Evolutionary conservation across 2,113 vertebrate genomes (phyloP).

Genomic region (Orthonyx spaldingii): DNA sequence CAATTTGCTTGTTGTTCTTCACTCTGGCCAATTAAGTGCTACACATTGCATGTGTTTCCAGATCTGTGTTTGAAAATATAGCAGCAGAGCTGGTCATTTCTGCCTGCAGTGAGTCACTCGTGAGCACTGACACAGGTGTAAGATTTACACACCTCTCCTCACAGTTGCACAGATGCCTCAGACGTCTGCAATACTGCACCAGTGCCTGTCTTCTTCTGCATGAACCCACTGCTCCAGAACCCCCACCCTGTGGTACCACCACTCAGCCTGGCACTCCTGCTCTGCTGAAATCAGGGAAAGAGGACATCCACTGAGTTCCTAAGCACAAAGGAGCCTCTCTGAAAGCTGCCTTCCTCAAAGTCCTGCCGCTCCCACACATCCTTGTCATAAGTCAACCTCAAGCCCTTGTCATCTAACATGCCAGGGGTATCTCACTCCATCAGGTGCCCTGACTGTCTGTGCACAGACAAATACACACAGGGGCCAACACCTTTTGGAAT

Average conservation of each 20-base stretch:
- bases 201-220: not conserved
- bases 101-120: not conserved
- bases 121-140: not conserved
- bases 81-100: not conserved
- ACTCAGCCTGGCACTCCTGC: not conserved
- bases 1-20: not conserved
- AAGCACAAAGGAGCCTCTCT: not conserved
- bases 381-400: not conserved
- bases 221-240: fast-evolving
- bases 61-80: not conserved
- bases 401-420: not conserved
- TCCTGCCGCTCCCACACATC: not conserved
- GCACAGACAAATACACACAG: not conserved
- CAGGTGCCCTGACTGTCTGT: not conserved
- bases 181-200: not conserved
- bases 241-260: not conserved
- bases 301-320: not conserved
- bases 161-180: not conserved
- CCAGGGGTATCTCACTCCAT: not conserved
- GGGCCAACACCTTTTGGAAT: not conserved
- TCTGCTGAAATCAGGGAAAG: not conserved
- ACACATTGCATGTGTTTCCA: fast-evolving
- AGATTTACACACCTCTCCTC: not conserved
- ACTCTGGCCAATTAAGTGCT: not conserved
- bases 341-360: not conserved